Evolutionary conservation across 2,113 vertebrate species (phyloP).

Genomic region (Callospermophilus lateralis): DNA sequence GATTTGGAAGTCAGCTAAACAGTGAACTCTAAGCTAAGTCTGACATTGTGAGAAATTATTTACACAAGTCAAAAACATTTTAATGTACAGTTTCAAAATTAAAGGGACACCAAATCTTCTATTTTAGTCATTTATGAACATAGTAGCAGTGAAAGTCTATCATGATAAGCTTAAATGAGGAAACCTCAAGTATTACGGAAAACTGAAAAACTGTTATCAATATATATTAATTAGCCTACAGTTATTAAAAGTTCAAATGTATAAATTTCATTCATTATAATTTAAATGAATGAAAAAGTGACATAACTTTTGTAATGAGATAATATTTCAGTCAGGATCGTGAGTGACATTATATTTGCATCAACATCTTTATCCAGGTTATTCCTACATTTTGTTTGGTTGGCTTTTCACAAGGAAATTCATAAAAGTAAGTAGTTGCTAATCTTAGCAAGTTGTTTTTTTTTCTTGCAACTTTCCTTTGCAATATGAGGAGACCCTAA

Average conservation of each 20-base stretch:
- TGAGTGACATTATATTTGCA: not conserved
- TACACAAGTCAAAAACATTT: not conserved
- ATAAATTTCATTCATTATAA: not conserved
- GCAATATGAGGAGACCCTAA: not conserved
- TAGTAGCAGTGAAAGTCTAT: not conserved
- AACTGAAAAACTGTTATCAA: not conserved
- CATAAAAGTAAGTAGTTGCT: not conserved
- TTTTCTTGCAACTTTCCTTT: not conserved
- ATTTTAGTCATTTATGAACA: not conserved
- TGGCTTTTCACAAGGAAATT: not conserved
- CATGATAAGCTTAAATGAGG: not conserved
- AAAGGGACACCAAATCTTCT: not conserved
- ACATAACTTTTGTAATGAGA: not conserved
- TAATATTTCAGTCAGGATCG: not conserved
- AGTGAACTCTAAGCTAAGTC: not conserved
- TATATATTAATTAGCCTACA: not conserved
- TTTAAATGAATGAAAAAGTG: not conserved
- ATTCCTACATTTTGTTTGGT: not conserved
- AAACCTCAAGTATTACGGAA: not conserved
- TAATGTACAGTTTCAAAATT: not conserved
- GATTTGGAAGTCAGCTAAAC: not conserved
- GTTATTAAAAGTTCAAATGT: not conserved
- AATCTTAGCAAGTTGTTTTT: not conserved
- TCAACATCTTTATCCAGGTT: not conserved
- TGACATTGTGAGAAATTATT: not conserved